Evolutionary conservation across 2,888 invertebrate genomes (phyloP).

Genomic region (Himalopsyche kuldschensis): DNA sequence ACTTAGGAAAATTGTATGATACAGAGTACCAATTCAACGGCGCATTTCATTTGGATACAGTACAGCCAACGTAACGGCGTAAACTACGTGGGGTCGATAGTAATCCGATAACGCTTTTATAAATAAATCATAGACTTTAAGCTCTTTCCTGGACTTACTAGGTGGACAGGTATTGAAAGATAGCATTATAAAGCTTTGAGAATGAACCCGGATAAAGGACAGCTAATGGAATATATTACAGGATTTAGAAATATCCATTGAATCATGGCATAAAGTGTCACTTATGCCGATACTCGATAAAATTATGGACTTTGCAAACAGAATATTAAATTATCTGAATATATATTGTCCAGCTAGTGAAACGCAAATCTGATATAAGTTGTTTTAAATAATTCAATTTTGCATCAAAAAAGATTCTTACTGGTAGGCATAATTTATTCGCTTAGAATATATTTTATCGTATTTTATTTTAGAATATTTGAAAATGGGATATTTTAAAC

Average conservation of each 20-base stretch:
- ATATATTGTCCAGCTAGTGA: too few species aligned
- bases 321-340: not conserved
- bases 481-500: too few species aligned
- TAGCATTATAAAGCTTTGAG: not conserved
- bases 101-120: constrained; percentile 30
- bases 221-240: not conserved
- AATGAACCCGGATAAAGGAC: not conserved
- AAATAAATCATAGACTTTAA: constrained; percentile 31
- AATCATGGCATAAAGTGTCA: not conserved
- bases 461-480: too few species aligned
- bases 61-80: constrained; percentile 15
- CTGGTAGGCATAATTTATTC: too few species aligned
- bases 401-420: too few species aligned
- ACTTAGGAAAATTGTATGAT: not conserved
- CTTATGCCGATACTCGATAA: not conserved
- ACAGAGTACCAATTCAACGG: not conserved
- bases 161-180: not conserved
- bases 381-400: too few species aligned
- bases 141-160: constrained; percentile 4
- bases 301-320: not conserved
- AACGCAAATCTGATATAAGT: too few species aligned
- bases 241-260: not conserved
- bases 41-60: constrained; percentile 15
- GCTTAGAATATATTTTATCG: too few species aligned
- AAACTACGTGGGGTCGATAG: constrained; percentile 21